These are phyloP conservation scores for Heliopora coerulea DNA, from an alignment of 92 coral and sea anemone species.

Conservation along the genomic window DNA sequence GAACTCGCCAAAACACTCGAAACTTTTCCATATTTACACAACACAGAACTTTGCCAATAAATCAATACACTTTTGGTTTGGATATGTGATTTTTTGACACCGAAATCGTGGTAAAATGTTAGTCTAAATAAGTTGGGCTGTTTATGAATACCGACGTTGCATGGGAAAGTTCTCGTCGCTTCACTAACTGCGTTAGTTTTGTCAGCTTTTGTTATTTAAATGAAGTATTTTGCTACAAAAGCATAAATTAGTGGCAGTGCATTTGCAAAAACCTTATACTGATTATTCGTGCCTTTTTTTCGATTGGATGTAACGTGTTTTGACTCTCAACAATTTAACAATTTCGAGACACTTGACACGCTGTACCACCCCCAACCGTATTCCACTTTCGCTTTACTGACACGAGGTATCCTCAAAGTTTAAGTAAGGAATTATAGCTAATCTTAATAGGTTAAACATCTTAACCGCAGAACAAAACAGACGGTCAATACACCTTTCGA, in stretches of 20 bases:
- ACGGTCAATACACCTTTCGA: neutral
- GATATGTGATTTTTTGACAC: neutral
- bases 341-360: too few relatives aligned
- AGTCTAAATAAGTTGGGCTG: neutral
- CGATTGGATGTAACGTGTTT: too few relatives aligned
- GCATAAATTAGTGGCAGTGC: neutral
- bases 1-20: neutral
- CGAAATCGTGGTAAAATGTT: neutral
- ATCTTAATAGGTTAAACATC: neutral
- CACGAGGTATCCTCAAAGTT: too few relatives aligned
- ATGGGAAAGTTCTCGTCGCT: neutral
- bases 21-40: neutral
- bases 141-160: constrained; percentile 37
- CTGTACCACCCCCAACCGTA: too few relatives aligned
- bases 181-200: neutral
- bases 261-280: neutral
- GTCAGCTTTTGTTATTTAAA: constrained; percentile 30
- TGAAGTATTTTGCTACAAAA: neutral
- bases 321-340: too few relatives aligned
- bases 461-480: too few relatives aligned
- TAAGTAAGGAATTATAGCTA: neutral
- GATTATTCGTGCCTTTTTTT: neutral
- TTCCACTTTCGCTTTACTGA: too few relatives aligned
- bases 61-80: neutral
- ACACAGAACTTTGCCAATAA: neutral